These are phyloP conservation scores for Piaya cayana DNA, from an alignment of 2,113 vertebrate genomes.

Conservation along the genomic window DNA sequence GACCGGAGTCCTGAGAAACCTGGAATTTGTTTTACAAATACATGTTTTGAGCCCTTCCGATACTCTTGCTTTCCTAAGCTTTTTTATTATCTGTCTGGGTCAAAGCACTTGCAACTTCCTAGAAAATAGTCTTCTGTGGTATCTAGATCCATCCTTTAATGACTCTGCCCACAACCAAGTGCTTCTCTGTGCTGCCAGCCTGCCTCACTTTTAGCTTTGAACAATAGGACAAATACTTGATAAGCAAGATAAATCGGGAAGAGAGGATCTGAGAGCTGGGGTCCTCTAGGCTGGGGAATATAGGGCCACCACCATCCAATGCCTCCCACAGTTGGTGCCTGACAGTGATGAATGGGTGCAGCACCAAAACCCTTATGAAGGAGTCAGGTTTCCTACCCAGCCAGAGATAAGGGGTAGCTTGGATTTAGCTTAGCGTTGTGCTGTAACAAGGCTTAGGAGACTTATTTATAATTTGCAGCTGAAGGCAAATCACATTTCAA, in stretches of 20 bases:
- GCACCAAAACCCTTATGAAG: accelerated
- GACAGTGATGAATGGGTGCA: slow-evolving; percentile 28
- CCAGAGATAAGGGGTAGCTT: background rate
- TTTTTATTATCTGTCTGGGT: background rate
- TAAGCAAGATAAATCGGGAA: background rate
- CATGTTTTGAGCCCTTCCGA: background rate
- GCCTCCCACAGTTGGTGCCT: background rate
- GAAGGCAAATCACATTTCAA: background rate
- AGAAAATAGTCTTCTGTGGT: background rate
- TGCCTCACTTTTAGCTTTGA: background rate
- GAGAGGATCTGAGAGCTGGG: background rate
- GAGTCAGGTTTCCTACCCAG: background rate
- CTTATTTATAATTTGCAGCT: background rate
- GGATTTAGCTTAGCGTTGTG: background rate
- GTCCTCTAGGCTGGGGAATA: background rate
- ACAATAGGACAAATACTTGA: background rate
- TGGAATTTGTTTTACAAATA: background rate
- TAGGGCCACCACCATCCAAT: background rate
- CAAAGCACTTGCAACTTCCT: background rate
- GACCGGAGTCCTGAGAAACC: background rate
- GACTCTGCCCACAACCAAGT: background rate
- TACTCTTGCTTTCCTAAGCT: background rate
- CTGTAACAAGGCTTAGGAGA: background rate
- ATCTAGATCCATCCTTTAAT: accelerated
- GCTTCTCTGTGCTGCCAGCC: background rate